Percentiles rank a stretch among this genome's conserved stretches.
phyloP scores from a whole-genome alignment of 2,888 invertebrate species.

The Protophormia terraenovae region DNA sequence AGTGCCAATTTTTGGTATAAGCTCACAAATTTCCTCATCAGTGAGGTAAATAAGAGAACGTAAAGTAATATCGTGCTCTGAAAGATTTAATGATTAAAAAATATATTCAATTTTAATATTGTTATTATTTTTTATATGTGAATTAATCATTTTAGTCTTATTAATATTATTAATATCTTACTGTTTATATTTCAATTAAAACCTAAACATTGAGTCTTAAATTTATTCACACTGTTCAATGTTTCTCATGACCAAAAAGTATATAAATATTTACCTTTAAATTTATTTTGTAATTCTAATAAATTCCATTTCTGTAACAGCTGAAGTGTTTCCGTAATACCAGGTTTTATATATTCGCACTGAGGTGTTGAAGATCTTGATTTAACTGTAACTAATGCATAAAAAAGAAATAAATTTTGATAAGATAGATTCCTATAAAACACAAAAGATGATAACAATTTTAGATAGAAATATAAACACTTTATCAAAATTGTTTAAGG shows the following conservation, averaged over 20 bases:
- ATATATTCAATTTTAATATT: neutral
- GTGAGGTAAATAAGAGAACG: slow-evolving; percentile 70
- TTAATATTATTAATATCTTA: too few species aligned
- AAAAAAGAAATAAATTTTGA: neutral
- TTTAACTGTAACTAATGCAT: slow-evolving; percentile 23
- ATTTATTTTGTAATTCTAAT: slow-evolving; percentile 54
- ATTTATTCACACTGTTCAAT: too few species aligned
- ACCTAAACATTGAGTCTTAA: too few species aligned
- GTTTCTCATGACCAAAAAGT: too few species aligned
- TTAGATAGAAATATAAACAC: neutral
- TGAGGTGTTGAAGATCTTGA: slow-evolving; percentile 58
- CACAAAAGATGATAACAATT: neutral
- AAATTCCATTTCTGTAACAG: slow-evolving; percentile 68
- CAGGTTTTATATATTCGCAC: slow-evolving; percentile 29
- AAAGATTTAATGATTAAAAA: too few species aligned
- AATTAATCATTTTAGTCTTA: too few species aligned
- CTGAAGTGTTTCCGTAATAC: slow-evolving; percentile 58
- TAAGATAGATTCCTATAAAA: neutral
- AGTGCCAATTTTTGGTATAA: slow-evolving; percentile 73
- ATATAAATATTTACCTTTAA: slow-evolving; percentile 60
- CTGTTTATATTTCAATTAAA: too few species aligned
- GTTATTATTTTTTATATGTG: too few species aligned
- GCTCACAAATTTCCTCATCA: slow-evolving; percentile 70
- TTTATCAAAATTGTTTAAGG: neutral
- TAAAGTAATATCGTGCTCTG: slow-evolving; percentile 68